Evolutionary conservation across 2,888 invertebrate genomes (phyloP).

Genomic region (Aquatica leii): DNA sequence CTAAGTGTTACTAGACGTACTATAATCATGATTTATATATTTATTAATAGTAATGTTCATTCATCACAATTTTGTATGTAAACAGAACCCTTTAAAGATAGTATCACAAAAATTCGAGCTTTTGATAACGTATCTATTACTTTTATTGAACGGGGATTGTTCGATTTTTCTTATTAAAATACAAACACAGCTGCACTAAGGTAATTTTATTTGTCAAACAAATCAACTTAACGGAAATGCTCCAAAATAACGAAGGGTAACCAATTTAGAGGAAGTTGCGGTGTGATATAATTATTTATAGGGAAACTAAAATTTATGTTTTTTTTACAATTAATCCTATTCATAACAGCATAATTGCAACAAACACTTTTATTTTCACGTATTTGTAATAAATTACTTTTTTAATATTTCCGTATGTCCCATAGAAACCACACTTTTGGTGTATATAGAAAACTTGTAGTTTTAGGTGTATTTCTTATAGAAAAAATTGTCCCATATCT

Average conservation of each 20-base stretch:
- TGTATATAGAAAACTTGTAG: no score
- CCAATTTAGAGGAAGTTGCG: conserved; percentile 14
- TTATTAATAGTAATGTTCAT: no score
- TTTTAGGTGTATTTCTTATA: no score
- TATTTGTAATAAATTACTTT: no score
- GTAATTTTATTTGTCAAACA: conserved; percentile 32
- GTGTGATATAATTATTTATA: neutral
- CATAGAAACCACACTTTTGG: no score
- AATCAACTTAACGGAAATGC: conserved; percentile 31
- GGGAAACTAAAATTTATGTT: neutral
- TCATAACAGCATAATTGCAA: no score
- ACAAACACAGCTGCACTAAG: conserved; percentile 33
- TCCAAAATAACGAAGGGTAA: conserved; percentile 14
- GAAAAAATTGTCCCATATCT: no score
- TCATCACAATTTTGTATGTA: neutral
- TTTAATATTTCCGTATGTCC: no score
- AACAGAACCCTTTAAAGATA: conserved; percentile 10
- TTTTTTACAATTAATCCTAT: no score
- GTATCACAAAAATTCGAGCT: neutral
- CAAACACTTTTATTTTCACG: no score
- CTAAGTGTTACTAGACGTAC: no score
- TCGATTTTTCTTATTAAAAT: conserved; percentile 26
- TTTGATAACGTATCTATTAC: conserved; percentile 28
- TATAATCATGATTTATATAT: no score
- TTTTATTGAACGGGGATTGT: conserved; percentile 20